Evolutionary conservation across 2,888 invertebrate genomes (phyloP), one percentile per base, ranked within the genome.

Genomic region (Perdita meconis): DNA sequence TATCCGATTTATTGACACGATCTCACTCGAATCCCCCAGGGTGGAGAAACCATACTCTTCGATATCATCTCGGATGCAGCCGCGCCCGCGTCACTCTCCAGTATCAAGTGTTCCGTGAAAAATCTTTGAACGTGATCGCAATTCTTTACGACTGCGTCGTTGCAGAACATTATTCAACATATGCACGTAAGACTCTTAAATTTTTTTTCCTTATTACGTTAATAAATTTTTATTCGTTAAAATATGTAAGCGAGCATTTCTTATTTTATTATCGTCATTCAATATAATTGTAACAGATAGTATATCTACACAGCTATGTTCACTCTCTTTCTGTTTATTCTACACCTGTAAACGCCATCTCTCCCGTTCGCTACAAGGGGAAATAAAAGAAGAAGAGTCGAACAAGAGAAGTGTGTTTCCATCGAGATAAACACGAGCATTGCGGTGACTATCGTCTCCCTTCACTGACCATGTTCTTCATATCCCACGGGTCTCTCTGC

Each of bases 371-470:
- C 24, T 34, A 53, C 36, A n/a, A 24, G 22, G 24, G 22, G 40
- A 24, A 59, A 53, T 38, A 53, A 67, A 57, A 60, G 57, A 13
- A 60, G 57, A 13, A 24, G 56, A 47, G n/a, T 42, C 65, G 55
- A 65, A 40, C n/a, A 53, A 61, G 16, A 16, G 53, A 50, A 64
- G 63, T 59, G 60, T 64, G 74, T 76, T 80, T 71, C 64, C 55
- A 66, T 80, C 66, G 61, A 71, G 68, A 76, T 80, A 81, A 75
- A 81, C 63, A 51, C 76, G 68, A 76, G 61, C 19, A 69, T 71
- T 80, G 80, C 76, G 80, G 80, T 81, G 76, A 80, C 78, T 75
- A 65, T 70, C 75, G 75, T 76, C 70, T 71, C 75, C 80, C 75
- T 80, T 75, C 71, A 60, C 64, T 75, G 80, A 30, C 42, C 80